Base-by-base conservation (phyloP, 2,797 vertebrate genomes). In the Ctenopoma kingsleyae region DNA sequence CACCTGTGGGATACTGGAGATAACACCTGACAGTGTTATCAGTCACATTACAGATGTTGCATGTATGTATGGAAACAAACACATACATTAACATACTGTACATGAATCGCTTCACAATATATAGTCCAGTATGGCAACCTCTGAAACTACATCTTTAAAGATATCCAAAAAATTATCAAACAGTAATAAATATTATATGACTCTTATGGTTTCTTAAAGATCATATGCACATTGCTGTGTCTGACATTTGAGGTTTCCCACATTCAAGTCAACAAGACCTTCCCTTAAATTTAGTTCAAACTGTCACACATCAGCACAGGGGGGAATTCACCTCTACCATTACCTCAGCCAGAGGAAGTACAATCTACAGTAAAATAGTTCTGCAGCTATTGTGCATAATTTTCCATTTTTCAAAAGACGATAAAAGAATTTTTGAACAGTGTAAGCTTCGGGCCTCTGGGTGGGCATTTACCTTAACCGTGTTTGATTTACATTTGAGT, bases 1-100 rank as follows among this genome's bases (percentile, higher is more conserved):
- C 59, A 74, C 68, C 72, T 83, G 84, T 69, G 46, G 44, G 74
- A 66, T 27, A 70, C 48, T 36, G 41, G 27, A 69, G 81, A 76
- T 71, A 57, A 67, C 58, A 44, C 53, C 67, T 46, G 66, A 78
- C 78, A 27, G 17, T 44, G 56, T 63, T 36, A 81, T 75, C 65
- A 48, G 43, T 62, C 52, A 57, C 41, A 15, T 22, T 43, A 46
- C 22, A 67, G 2, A 44, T 32, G 17, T 15, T 35, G 20, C 8
- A n/a, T 48, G n/a, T 20, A 25, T 5, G 9, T 15, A 41, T 16
- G 35, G 25, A 19, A 25, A 48, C 41, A 61, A 20, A 63, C 30
- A 44, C 12, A 40, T 23, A 20, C 13, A 13, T 19, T 11, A 4
- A 55, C 17, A 50, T 4, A 12, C 19, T 53, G 19, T 7, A 17